These are phyloP conservation scores for Enteromius afrohamiltoni DNA, from an alignment of 2,797 vertebrate genomes.

Conservation along the genomic window DNA sequence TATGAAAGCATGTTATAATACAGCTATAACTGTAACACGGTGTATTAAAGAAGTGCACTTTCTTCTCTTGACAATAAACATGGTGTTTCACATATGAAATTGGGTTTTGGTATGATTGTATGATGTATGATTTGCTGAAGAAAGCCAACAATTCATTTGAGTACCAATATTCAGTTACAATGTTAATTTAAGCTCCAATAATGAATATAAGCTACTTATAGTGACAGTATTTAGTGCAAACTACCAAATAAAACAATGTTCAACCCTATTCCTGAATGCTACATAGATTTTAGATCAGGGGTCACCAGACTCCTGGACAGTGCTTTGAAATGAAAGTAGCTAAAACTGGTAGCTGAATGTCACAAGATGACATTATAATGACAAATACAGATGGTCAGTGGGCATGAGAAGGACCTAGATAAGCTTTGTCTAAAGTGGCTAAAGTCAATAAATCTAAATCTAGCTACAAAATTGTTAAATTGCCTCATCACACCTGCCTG, in stretches of 20 bases:
- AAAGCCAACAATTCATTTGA: neutral
- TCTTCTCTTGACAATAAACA: constrained; percentile 21
- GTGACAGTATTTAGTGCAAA: neutral
- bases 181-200: too few relatives aligned
- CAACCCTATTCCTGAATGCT: neutral
- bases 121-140: neutral
- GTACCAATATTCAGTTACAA: too few relatives aligned
- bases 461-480: too few relatives aligned
- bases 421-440: too few relatives aligned
- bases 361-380: too few relatives aligned
- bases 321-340: too few relatives aligned
- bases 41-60: neutral
- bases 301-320: neutral
- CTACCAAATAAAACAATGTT: neutral
- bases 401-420: too few relatives aligned
- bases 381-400: too few relatives aligned
- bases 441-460: too few relatives aligned
- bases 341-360: too few relatives aligned
- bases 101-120: too few relatives aligned
- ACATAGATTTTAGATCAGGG: neutral
- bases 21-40: neutral
- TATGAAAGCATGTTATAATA: neutral
- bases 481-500: neutral
- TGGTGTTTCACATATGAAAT: neutral
- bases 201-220: neutral